Evolutionary conservation across 2,888 invertebrate genomes (phyloP).

Genomic region (Dasysyrphus tricinctus): DNA sequence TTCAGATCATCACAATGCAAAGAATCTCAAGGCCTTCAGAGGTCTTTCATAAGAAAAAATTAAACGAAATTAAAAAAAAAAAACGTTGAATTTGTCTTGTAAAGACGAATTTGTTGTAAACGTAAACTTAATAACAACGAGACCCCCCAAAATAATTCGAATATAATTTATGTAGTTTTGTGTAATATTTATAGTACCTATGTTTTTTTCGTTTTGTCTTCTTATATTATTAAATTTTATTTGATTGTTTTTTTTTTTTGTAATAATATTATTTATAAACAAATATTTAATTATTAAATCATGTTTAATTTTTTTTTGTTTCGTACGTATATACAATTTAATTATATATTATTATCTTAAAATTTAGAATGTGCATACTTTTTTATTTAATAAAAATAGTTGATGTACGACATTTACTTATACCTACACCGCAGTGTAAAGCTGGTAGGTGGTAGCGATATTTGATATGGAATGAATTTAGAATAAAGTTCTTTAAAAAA

Average conservation of each 20-base stretch:
- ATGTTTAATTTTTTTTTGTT: conserved; percentile 37
- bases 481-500: conserved; percentile 52
- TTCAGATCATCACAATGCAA: conserved; percentile 68
- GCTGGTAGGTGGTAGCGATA: conserved; percentile 45
- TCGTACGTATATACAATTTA: conserved; percentile 43
- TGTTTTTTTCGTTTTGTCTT: conserved; percentile 6
- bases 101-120: conserved; percentile 30
- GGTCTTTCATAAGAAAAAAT: conserved; percentile 61
- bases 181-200: conserved; percentile 66
- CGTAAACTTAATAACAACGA: conserved; percentile 44
- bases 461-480: conserved; percentile 44
- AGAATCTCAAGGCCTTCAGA: conserved; percentile 70
- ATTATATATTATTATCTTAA: conserved; percentile 44
- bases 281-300: conserved; percentile 64
- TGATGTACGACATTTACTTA: conserved; percentile 37
- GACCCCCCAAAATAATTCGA: conserved; percentile 67
- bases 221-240: conserved; percentile 39
- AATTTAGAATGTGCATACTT: conserved; percentile 58
- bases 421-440: conserved; percentile 56
- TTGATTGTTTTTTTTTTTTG: conserved; percentile 52
- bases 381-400: conserved; percentile 45
- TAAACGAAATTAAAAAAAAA: conserved; percentile 13
- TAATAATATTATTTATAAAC: conserved; percentile 71
- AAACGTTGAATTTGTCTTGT: conserved; percentile 17
- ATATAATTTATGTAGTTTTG: conserved; percentile 69